Percentiles rank a stretch among this genome's conserved stretches.
Evolutionary conservation across 1,140 invertebrate genomes (phyloP).

Genomic region (Eciton burchellii): DNA sequence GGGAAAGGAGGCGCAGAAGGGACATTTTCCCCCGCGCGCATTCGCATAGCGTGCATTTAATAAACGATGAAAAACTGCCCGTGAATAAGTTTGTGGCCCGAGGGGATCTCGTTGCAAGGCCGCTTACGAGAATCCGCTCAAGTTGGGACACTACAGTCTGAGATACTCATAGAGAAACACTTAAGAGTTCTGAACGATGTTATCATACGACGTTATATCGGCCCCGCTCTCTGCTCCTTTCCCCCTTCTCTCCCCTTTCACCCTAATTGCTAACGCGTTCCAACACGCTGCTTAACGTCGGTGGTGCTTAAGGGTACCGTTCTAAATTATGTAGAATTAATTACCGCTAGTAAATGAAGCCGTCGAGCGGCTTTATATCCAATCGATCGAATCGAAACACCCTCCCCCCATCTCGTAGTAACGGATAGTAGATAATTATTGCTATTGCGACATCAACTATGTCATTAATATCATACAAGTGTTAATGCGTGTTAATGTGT

Average conservation of each 20-base stretch:
- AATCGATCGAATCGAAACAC: not conserved
- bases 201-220: slow-evolving; percentile 55
- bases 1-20: too few species aligned
- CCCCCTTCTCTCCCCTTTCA: too few species aligned
- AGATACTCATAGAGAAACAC: slow-evolving; percentile 26
- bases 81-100: slow-evolving; percentile 10
- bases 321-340: slow-evolving; percentile 53
- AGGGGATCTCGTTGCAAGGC: slow-evolving; percentile 56
- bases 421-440: not conserved
- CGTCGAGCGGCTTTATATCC: slow-evolving; percentile 18
- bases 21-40: not conserved
- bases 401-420: too few species aligned
- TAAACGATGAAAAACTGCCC: slow-evolving; percentile 54
- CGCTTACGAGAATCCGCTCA: slow-evolving; percentile 52
- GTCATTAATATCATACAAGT: not conserved
- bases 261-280: slow-evolving; percentile 29
- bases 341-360: slow-evolving; percentile 39
- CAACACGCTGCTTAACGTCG: slow-evolving; percentile 21
- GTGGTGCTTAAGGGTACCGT: slow-evolving; percentile 2
- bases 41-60: slow-evolving; percentile 6
- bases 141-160: slow-evolving; percentile 54
- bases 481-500: not conserved
- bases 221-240: too few species aligned
- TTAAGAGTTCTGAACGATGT: slow-evolving; percentile 36
- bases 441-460: not conserved